Conservation (phyloP, 2,113 vertebrate genomes). For the Galbula dea region DNA sequence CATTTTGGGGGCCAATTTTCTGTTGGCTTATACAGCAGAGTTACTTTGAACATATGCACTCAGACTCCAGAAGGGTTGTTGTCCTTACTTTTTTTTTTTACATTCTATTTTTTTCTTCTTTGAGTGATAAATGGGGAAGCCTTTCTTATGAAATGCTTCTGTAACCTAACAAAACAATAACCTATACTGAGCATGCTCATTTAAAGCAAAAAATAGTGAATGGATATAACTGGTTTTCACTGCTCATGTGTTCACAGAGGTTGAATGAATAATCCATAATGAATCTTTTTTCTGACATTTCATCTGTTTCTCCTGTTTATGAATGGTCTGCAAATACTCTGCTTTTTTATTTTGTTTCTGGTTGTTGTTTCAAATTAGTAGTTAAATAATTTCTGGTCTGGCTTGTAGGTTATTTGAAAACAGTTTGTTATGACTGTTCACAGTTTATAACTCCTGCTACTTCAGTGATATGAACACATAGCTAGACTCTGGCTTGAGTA, state of each 20-base stretch:
- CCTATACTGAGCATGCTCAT: neutral
- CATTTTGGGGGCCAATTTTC: constrained; percentile 84
- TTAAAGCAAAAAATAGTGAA: neutral
- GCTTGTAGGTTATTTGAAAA: constrained; percentile 7
- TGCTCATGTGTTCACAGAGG: constrained; percentile 11
- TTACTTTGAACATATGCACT: constrained; percentile 58
- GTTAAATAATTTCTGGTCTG: constrained; percentile 8
- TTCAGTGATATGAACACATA: neutral
- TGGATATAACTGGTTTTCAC: neutral
- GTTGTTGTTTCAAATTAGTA: neutral
- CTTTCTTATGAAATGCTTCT: constrained; percentile 27
- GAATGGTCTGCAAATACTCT: constrained; percentile 22
- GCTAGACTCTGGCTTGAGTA: neutral
- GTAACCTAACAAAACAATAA: neutral
- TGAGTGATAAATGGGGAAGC: neutral
- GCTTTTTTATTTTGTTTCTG: neutral
- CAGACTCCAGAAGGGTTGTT: constrained; percentile 65
- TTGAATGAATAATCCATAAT: constrained; percentile 40
- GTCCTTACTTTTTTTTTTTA: constrained; percentile 40
- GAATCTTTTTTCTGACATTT: constrained; percentile 19
- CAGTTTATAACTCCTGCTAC: neutral
- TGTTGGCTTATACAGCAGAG: constrained; percentile 76
- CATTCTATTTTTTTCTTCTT: neutral
- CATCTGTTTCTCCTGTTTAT: constrained; percentile 30
- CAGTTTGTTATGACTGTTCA: neutral